Conservation (phyloP, 2,888 invertebrate genomes). For the Pristionchus arcanus region DNA sequence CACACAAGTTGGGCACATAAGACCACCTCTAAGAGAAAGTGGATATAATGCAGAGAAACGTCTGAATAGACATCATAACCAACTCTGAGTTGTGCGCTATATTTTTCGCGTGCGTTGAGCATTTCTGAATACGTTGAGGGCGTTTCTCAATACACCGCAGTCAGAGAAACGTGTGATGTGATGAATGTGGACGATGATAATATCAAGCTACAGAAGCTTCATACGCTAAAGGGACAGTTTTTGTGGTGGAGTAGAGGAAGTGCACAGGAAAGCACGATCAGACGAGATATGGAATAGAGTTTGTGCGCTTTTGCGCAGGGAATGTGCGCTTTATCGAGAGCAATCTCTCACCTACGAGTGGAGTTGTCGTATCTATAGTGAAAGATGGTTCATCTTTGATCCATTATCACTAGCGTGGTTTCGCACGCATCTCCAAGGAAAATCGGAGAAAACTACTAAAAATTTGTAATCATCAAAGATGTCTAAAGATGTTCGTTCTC, state of each 20-base stretch:
- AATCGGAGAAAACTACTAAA: too few relatives aligned
- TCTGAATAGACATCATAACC: not conserved
- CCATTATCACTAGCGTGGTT: not conserved
- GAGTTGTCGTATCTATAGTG: not conserved
- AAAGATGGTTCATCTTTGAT: not conserved
- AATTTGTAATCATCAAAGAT: too few relatives aligned
- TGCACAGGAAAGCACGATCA: not conserved
- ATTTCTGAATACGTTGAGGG: too few relatives aligned
- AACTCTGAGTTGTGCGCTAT: slow-evolving; percentile 3
- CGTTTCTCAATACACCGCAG: too few relatives aligned
- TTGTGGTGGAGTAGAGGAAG: not conserved
- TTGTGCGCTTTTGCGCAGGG: slow-evolving; percentile 7
- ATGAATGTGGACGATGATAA: not conserved
- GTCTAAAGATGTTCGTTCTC: too few relatives aligned
- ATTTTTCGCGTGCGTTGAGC: not conserved
- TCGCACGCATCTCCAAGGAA: too few relatives aligned
- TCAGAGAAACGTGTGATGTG: not conserved
- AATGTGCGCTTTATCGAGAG: not conserved
- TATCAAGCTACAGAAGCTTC: not conserved
- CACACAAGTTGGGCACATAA: not conserved
- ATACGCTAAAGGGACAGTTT: not conserved
- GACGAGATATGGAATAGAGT: not conserved
- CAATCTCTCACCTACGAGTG: not conserved
- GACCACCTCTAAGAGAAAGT: not conserved
- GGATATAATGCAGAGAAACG: not conserved